phyloP scores from a whole-genome alignment of 1,140 invertebrate species.

The Trialeurodes vaporariorum region DNA sequence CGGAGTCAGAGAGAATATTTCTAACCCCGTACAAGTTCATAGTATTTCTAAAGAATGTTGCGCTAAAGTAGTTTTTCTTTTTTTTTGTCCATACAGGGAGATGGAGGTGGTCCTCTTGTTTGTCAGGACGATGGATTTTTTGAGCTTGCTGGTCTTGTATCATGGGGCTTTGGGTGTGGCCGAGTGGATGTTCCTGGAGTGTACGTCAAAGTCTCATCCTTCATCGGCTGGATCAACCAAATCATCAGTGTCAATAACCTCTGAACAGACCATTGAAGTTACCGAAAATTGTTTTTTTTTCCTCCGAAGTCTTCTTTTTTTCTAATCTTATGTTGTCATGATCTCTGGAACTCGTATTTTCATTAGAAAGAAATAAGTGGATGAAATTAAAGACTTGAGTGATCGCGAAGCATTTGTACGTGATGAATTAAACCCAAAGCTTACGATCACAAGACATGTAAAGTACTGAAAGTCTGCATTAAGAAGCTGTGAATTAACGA shows the following conservation, averaged over 20 bases:
- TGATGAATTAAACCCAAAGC: no score
- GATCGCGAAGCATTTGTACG: no score
- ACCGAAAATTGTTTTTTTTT: slow-evolving; percentile 6
- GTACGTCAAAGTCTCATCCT: slow-evolving; percentile 86
- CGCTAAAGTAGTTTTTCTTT: slow-evolving; percentile 8
- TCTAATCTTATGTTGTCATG: neutral
- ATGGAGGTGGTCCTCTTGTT: slow-evolving; percentile 81
- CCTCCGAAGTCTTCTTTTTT: neutral
- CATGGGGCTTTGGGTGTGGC: slow-evolving; percentile 87
- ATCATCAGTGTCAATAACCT: slow-evolving; percentile 90
- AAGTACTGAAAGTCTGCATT: no score
- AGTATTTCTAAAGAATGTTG: no score
- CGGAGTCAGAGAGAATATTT: neutral
- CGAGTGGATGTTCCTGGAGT: slow-evolving; percentile 79
- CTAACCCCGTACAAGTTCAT: neutral
- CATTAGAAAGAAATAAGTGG: no score
- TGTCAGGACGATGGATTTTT: slow-evolving; percentile 88
- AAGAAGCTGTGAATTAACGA: no score
- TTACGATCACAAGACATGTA: no score
- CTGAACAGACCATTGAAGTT: slow-evolving; percentile 34
- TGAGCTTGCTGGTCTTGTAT: slow-evolving; percentile 79
- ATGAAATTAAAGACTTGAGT: no score
- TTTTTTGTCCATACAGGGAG: no score
- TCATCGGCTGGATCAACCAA: slow-evolving; percentile 94
- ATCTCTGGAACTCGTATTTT: neutral